Evolutionary conservation across 1,140 invertebrate species (phyloP), one percentile per base, ranked within the genome.

Genomic region (Linepithema humile): DNA sequence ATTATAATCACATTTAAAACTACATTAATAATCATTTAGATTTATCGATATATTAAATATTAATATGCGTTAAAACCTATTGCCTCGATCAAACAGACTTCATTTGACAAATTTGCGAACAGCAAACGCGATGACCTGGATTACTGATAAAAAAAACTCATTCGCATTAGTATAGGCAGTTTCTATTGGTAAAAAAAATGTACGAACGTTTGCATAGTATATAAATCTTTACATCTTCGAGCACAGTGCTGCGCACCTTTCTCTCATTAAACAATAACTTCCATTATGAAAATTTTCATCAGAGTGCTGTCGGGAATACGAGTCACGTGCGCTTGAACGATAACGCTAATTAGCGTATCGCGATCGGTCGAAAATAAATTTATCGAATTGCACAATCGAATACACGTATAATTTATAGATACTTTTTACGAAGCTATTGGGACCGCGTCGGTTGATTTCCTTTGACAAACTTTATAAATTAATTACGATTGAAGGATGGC

Each of bases 261-360:
- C n/a, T 32, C 35, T 67, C 59, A 45, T 64, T 67, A 55, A 62
- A 82, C 60, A 62, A 64, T 78, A 62, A 80, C 53, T 84, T 67
- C 60, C 50, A 80, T 62, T 77, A 55, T 65, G 82, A 53, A 78
- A 77, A 84, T 77, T 80, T 45, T 80, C 57, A 23, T 29, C 72
- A 43, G 38, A 78, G 26, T 48, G 17, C 40, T 20, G 15, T 62
- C 60, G 20, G n/a, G 43, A 38, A 50, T 38, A 77, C 23, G 45
- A 20, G 43, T 67, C 60, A 23, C 43, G 59, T 17, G 65, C 12
- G 43, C 45, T 77, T n/a, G 43, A 15, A 67, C 23, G 43, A 50
- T 64, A 35, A 32, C 20, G 60, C 23, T 77, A 77, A 77, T 77
- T 77, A 77, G 45, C 32, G 20, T 62, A 62, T 62, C 53, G 38